Base-by-base conservation (phyloP, 2,113 vertebrate genomes). In the Lagopus leucura region DNA sequence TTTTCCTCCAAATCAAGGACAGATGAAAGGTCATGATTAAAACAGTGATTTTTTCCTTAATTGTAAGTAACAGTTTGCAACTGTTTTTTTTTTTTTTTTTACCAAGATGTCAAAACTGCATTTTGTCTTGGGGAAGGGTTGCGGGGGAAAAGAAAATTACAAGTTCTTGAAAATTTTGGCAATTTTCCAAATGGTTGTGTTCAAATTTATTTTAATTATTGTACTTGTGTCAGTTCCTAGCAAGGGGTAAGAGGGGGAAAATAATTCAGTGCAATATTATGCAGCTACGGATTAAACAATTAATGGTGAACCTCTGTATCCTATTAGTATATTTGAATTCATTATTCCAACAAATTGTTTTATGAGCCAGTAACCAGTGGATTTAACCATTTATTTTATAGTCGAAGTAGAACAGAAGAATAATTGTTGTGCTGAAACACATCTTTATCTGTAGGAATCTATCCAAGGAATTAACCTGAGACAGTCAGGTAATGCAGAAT, bases 1-100 rank as follows among this genome's bases (percentile, higher is more conserved):
- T 89, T 91, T 70, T 30, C 28, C 86, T 97, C 97, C 93, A 96
- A 96, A 97, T 97, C 97, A 98, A 97, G 97, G 98, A 96, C 96
- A 97, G 91, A 97, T 97, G 97, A 98, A 98, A 98, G 97, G 97
- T 98, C 98, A 97, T 97, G 97, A 98, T 98, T 98, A 98, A 98
- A 98, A 97, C 97, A 97, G 97, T 97, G 97, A 97, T 98, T 97
- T 97, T 89, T 96, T 69, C 93, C 92, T 91, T 97, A 97, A 97
- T 96, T 95, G 82, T 96, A 97, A 97, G 96, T 97, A 97, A 97
- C 97, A 96, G 97, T 98, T 98, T 97, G 97, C 93, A 96, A 97
- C 93, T 97, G 97, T 91, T 98, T 97, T 91, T 98, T 97, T 98
- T 91, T 98, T 97, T 91, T 98, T 97, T 98, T 98, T 97, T 88